phyloP scores from a whole-genome alignment of 2,797 vertebrate genomes.

The Prionace glauca region DNA sequence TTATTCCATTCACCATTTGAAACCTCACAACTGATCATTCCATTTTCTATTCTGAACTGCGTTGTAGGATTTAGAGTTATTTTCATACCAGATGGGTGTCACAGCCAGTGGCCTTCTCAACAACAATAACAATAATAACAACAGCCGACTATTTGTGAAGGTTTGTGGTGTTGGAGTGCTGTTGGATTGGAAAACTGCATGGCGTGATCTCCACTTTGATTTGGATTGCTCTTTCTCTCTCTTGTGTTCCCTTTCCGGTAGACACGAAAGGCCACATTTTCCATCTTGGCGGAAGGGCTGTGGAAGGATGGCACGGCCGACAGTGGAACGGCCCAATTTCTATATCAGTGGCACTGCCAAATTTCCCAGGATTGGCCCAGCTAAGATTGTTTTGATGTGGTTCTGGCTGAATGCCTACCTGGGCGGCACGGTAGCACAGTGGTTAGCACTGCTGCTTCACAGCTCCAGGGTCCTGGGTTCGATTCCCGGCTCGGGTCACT shows the following conservation, averaged over 20 bases:
- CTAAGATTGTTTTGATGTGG: not conserved
- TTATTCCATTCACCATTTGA: not conserved
- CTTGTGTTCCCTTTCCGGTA: not conserved
- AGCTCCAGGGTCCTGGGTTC: no score
- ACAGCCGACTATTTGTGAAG: not conserved
- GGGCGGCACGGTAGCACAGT: no score
- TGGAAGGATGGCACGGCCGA: not conserved
- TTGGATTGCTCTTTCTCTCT: not conserved
- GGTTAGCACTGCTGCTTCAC: no score
- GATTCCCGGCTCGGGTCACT: no score
- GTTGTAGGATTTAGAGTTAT: constrained; percentile 26
- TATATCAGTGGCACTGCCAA: no score
- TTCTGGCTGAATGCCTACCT: not conserved
- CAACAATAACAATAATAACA: constrained; percentile 20
- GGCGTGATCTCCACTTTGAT: not conserved
- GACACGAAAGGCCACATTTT: not conserved
- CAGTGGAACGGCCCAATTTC: not conserved
- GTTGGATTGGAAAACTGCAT: constrained; percentile 16
- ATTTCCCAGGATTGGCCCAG: not conserved
- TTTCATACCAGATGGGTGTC: not conserved
- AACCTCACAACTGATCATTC: not conserved
- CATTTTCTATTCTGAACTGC: constrained; percentile 25
- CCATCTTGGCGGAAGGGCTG: not conserved
- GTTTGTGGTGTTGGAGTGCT: not conserved
- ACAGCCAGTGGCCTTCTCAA: not conserved